phyloP scores from a whole-genome alignment of 2,797 vertebrate species.

The Darevskia nairensis region DNA sequence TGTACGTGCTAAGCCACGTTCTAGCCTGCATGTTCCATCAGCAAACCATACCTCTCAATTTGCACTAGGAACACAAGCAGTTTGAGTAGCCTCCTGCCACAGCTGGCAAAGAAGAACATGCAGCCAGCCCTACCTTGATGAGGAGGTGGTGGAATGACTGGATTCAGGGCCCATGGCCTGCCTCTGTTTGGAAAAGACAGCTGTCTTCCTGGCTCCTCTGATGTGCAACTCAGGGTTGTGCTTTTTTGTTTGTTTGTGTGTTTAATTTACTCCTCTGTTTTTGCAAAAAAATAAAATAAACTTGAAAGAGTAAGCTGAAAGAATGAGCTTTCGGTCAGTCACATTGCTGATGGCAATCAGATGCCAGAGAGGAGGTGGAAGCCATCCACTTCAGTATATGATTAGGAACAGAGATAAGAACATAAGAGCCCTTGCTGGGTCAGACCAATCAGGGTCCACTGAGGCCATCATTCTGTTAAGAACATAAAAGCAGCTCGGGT shows the following conservation, averaged over 20 bases:
- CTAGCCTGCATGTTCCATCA: background rate
- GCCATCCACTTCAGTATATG: background rate
- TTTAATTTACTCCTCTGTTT: background rate
- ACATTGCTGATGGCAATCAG: slow-evolving; percentile 7
- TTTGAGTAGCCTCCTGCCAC: fast-evolving
- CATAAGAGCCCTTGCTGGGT: too few species aligned
- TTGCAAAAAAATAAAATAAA: slow-evolving; percentile 6
- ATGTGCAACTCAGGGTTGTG: background rate
- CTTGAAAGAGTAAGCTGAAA: slow-evolving; percentile 22
- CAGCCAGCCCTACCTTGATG: background rate
- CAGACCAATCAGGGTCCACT: too few species aligned
- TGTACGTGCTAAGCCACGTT: background rate
- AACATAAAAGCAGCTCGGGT: too few species aligned
- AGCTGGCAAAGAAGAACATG: background rate
- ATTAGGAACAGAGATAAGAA: background rate
- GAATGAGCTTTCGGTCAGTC: background rate
- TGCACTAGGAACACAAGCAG: background rate
- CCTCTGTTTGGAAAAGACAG: background rate
- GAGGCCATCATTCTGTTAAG: background rate
- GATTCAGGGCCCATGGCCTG: fast-evolving
- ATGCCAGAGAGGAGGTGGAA: background rate
- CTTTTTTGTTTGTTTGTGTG: background rate
- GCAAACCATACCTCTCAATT: fast-evolving
- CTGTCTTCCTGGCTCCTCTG: background rate
- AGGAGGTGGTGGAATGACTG: fast-evolving